Percentiles rank a stretch among this genome's conserved stretches.
Conservation (phyloP, 92 coral and sea anemone species). For the Isaurus tuberculatus region DNA sequence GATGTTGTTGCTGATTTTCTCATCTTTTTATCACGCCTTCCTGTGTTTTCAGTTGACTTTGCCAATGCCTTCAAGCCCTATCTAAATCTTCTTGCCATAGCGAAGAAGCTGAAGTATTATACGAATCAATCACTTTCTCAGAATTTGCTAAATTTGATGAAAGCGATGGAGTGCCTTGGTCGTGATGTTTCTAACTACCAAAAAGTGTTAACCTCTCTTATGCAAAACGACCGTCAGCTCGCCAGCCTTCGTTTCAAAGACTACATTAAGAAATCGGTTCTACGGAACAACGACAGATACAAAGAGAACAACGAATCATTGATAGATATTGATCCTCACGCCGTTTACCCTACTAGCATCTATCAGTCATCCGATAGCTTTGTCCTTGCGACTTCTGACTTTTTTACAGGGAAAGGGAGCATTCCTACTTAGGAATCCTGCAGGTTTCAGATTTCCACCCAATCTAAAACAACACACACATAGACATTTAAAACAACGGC, state of each 20-base stretch:
- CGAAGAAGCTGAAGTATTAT: slow-evolving; percentile 66
- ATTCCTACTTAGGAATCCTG: not conserved
- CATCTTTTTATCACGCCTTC: not conserved
- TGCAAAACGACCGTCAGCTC: not conserved
- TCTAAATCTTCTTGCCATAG: slow-evolving; percentile 58
- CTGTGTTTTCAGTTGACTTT: slow-evolving; percentile 58
- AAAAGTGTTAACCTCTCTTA: not conserved
- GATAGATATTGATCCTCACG: slow-evolving; percentile 65
- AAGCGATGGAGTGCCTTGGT: not conserved
- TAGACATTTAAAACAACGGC: too few species aligned
- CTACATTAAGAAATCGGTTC: not conserved
- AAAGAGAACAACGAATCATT: slow-evolving; percentile 61
- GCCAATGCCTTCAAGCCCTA: slow-evolving; percentile 62
- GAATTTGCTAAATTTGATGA: not conserved
- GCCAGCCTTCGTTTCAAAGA: slow-evolving; percentile 17
- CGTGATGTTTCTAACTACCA: slow-evolving; percentile 49
- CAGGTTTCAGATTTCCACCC: not conserved
- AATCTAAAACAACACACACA: not conserved
- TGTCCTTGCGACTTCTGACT: slow-evolving; percentile 67
- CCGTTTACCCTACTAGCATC: slow-evolving; percentile 73
- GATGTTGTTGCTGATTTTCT: slow-evolving; percentile 2
- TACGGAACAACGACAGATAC: slow-evolving; percentile 47
- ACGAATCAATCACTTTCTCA: slow-evolving; percentile 27
- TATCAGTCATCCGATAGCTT: slow-evolving; percentile 71
- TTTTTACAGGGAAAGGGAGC: not conserved